These are phyloP conservation scores for Alouatta caraya DNA, from an alignment of 2,797 vertebrate genomes.

Conservation along the genomic window DNA sequence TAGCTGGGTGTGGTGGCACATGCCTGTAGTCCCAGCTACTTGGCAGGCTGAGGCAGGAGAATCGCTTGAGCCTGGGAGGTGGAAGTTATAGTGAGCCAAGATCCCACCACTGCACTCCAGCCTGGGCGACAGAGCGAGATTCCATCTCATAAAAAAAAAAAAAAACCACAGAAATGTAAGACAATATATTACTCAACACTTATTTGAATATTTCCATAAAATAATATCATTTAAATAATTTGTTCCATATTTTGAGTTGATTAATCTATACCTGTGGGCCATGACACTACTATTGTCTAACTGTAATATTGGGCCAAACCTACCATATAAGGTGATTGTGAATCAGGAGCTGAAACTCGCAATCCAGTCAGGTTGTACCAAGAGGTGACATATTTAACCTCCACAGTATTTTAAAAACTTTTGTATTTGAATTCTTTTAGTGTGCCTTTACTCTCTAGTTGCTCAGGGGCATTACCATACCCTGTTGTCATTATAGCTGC, in stretches of 20 bases:
- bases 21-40: too few species aligned
- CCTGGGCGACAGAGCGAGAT: too few species aligned
- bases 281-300: background rate
- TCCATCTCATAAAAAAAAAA: too few species aligned
- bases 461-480: background rate
- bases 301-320: background rate
- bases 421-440: background rate
- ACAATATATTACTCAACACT: slow-evolving; percentile 18
- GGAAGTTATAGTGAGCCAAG: too few species aligned
- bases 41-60: too few species aligned
- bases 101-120: too few species aligned
- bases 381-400: background rate
- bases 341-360: background rate
- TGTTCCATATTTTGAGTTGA: background rate
- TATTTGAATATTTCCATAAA: slow-evolving; percentile 34
- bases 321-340: background rate
- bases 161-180: background rate
- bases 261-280: background rate
- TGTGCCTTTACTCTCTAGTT: background rate
- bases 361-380: background rate
- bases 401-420: background rate
- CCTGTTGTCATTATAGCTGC: background rate
- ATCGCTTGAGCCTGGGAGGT: too few species aligned
- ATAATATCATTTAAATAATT: slow-evolving; percentile 1
- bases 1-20: too few species aligned